phyloP scores from a whole-genome alignment of 2,888 invertebrate species.

The Strigamia maritima region DNA sequence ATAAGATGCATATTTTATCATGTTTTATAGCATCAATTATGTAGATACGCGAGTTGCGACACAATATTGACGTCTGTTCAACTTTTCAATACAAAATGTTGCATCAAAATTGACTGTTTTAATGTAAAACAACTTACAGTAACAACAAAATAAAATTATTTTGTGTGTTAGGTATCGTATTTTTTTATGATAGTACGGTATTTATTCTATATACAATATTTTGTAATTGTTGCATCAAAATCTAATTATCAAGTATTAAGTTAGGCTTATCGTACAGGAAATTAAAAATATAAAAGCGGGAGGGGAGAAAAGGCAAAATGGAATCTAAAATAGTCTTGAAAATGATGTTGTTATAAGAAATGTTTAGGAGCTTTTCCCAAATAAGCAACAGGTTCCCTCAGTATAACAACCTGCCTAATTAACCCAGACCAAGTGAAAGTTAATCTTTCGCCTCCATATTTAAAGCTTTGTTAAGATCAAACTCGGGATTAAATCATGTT shows the following conservation, averaged over 20 bases:
- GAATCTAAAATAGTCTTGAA: background rate
- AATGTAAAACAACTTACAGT: no score
- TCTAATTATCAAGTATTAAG: background rate
- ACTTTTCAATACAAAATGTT: no score
- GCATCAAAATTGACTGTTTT: no score
- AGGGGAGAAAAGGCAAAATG: background rate
- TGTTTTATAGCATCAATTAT: no score
- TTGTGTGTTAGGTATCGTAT: no score
- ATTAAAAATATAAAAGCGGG: background rate
- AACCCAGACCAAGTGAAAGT: slow-evolving; percentile 32
- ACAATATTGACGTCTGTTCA: no score
- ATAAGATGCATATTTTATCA: background rate
- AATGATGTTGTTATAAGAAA: background rate
- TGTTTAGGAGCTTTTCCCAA: background rate
- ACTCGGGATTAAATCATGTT: slow-evolving; percentile 24
- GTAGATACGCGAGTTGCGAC: no score
- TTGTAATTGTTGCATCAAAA: no score
- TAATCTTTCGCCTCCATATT: slow-evolving; percentile 25
- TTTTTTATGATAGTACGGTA: no score
- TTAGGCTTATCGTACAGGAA: background rate
- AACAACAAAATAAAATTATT: no score
- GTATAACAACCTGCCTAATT: background rate
- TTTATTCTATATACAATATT: no score
- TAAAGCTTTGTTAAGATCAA: slow-evolving; percentile 32
- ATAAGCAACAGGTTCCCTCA: background rate